Evolutionary conservation across 37 sponge, comb jelly and placozoan genomes (phyloP).

Genomic region (Theonella swinhoei): DNA sequence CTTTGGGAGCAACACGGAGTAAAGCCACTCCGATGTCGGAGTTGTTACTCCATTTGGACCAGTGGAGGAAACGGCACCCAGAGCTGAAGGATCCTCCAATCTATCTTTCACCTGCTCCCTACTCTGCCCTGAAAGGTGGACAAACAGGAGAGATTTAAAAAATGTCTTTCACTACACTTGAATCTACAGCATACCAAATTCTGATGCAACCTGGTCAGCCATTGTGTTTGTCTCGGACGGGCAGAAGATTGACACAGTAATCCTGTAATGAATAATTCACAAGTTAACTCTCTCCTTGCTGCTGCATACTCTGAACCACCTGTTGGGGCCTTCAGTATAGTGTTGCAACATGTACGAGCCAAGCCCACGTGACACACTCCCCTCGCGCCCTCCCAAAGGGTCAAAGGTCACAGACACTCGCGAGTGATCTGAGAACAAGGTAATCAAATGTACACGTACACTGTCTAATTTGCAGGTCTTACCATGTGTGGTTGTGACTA

Average conservation of each 20-base stretch:
- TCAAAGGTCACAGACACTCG: neutral
- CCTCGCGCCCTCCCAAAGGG: neutral
- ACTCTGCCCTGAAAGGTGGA: no score
- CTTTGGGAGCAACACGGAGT: slow-evolving; percentile 55
- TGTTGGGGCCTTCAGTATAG: neutral
- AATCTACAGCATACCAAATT: no score
- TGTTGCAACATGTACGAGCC: neutral
- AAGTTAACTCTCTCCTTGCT: no score
- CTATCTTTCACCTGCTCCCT: no score
- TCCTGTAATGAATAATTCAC: neutral
- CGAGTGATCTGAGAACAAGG: neutral
- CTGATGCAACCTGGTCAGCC: slow-evolving; percentile 1
- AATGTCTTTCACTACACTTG: no score
- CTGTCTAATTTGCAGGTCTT: no score
- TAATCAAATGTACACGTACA: no score
- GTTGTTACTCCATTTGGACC: slow-evolving; percentile 8
- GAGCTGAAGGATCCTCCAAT: no score
- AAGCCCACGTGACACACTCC: neutral
- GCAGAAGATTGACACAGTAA: neutral
- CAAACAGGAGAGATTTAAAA: no score
- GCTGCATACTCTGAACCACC: no score
- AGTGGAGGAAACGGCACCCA: neutral
- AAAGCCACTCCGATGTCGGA: slow-evolving; percentile 64
- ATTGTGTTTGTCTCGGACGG: neutral
- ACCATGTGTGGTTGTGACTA: slow-evolving; percentile 13